These are phyloP conservation scores for Temnothorax rugatulus DNA, from an alignment of 2,888 invertebrate genomes.

Conservation along the genomic window DNA sequence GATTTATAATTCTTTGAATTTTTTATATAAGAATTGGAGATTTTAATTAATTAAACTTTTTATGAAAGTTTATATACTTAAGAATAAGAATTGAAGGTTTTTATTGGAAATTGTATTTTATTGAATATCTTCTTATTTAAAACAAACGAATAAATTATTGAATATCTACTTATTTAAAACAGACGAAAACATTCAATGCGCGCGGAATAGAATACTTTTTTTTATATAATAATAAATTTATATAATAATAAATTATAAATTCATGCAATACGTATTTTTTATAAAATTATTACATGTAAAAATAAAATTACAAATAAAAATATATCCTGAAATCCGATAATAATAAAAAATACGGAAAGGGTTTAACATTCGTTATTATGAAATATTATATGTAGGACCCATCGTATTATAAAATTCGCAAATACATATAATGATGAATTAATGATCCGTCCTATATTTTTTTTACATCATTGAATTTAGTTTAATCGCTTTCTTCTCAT, in stretches of 20 bases:
- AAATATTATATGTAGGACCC: background rate
- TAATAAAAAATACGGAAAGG: background rate
- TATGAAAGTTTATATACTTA: background rate
- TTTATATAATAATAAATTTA: constrained; percentile 16
- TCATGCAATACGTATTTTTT: background rate
- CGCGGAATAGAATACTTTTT: background rate
- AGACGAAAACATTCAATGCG: background rate
- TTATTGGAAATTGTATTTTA: background rate
- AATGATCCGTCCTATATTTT: background rate
- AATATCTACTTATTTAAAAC: background rate
- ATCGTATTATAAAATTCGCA: background rate
- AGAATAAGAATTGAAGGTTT: too few species aligned
- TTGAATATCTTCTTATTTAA: background rate
- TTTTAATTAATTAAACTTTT: background rate
- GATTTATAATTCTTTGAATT: background rate
- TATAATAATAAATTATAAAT: constrained; percentile 19
- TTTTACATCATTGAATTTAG: background rate
- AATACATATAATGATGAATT: background rate
- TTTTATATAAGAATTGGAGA: background rate
- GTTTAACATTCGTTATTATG: background rate
- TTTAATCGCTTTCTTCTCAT: background rate
- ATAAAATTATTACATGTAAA: too few species aligned
- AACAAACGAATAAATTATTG: background rate
- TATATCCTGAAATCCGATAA: background rate
- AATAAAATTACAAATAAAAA: constrained; percentile 4